Percentiles rank a stretch among this genome's conserved stretches.
These are phyloP conservation scores for Ariolimax columbianus DNA, from an alignment of 2,888 invertebrate genomes.

Conservation along the genomic window DNA sequence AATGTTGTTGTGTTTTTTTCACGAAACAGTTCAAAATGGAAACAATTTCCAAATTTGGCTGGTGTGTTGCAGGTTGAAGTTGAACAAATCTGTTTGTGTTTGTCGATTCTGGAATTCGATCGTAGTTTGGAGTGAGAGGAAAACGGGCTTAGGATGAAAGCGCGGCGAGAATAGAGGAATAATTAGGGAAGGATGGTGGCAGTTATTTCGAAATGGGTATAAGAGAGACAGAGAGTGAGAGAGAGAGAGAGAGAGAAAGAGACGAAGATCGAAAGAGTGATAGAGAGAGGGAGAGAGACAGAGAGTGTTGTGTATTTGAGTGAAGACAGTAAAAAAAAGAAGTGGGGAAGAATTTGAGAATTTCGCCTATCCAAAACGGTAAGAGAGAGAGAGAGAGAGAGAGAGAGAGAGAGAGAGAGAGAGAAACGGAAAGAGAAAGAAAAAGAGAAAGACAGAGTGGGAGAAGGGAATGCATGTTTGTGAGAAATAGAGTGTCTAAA, in stretches of 20 bases:
- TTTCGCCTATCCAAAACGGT: no score
- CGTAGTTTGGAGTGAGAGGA: neutral
- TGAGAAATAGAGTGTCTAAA: no score
- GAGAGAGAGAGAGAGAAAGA: neutral
- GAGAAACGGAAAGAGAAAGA: no score
- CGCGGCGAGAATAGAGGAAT: neutral
- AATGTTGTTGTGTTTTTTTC: no score
- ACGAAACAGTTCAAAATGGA: no score
- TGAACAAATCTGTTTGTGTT: neutral
- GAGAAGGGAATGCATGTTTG: no score
- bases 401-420: no score
- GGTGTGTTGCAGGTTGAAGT: neutral
- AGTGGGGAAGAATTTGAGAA: no score
- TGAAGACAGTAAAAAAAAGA: no score
- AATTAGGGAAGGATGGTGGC: neutral
- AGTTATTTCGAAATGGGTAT: neutral
- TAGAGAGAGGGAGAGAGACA: neutral
- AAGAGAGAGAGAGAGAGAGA: no score
- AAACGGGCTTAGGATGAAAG: neutral
- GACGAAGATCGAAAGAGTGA: neutral
- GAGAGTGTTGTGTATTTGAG: no score
- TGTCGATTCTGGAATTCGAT: slow-evolving; percentile 6
- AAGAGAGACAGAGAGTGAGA: neutral
- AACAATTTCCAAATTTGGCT: neutral
- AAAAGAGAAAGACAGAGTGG: no score